Evolutionary conservation across 2,113 vertebrate genomes (phyloP), one percentile per base, ranked within the genome.

Genomic region (Erpornis zantholeuca): DNA sequence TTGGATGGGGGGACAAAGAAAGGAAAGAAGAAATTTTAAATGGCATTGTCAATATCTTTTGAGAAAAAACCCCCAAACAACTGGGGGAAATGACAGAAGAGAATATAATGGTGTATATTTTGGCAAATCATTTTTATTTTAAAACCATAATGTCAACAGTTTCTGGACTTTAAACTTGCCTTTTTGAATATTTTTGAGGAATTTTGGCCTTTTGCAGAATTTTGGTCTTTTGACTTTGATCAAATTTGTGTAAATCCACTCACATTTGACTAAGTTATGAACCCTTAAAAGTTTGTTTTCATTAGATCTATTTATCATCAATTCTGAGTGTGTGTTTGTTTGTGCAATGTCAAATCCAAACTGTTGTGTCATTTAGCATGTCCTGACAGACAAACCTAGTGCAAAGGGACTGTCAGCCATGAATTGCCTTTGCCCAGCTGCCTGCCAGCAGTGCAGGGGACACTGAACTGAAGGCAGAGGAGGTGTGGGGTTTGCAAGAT

Each of bases 261-360:
- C 33, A 69, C 36, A 49, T 72, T 80, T 3, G 2, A 47, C 22
- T 49, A 68, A 66, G 16, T 45, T 47, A 66, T 25, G 71, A 90
- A 64, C 21, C 13, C 53, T 71, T 28, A 81, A 61, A 83, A 93
- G 33, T 52, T 88, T 94, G 47, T 54, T 96, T 93, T 60, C 49
- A 50, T 88, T 64, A 85, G 57, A 68, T 47, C 12, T 21, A 68
- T 69, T 90, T 88, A 33, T 72, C 24, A 44, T 90, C 11, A 68
- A 10, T 63, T 71, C 44, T 11, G 36, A 85, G 44, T 5, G 40
- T 7, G 4, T 12, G 31, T 50, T 57, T 88, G 76, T 52, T 40
- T n/a, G 52, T 75, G 44, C 52, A 33, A 25, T n/a, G 23, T 84
- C 45, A 70, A 70, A 87, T 61, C 22, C 35, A 61, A 89, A 36